phyloP scores from a whole-genome alignment of 2,888 invertebrate species.

The Nomada flava region DNA sequence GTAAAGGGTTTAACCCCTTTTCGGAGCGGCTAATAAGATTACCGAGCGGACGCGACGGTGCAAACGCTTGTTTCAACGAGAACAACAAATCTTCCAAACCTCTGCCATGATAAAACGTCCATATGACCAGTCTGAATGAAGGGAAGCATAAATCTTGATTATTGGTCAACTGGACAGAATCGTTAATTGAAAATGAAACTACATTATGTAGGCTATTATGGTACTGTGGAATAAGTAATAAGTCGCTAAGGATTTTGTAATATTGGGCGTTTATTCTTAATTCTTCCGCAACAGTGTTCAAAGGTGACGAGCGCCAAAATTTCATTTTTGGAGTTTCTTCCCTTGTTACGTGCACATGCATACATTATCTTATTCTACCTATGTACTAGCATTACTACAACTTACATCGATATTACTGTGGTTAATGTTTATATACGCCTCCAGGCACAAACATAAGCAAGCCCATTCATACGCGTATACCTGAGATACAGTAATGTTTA shows the following conservation, averaged over 20 bases:
- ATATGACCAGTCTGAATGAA: no score
- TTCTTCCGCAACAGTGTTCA: not conserved
- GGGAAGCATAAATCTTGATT: no score
- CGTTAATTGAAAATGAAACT: no score
- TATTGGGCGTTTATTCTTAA: not conserved
- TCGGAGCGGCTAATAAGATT: conserved; percentile 31
- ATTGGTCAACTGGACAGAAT: no score
- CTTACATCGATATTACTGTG: not conserved
- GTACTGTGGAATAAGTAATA: not conserved
- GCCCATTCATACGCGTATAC: not conserved
- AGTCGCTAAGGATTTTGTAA: not conserved
- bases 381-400: not conserved
- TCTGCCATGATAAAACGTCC: no score
- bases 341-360: not conserved
- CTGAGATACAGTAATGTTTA: not conserved
- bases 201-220: not conserved
- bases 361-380: not conserved
- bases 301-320: no score
- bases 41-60: conserved; percentile 7
- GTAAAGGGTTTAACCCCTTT: conserved; percentile 29
- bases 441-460: not conserved
- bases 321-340: not conserved
- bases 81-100: conserved; percentile 7
- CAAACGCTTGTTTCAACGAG: conserved; percentile 21
- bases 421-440: not conserved